These are phyloP conservation scores for Alosa alosa DNA, from an alignment of 2,113 vertebrate genomes.

Conservation along the genomic window DNA sequence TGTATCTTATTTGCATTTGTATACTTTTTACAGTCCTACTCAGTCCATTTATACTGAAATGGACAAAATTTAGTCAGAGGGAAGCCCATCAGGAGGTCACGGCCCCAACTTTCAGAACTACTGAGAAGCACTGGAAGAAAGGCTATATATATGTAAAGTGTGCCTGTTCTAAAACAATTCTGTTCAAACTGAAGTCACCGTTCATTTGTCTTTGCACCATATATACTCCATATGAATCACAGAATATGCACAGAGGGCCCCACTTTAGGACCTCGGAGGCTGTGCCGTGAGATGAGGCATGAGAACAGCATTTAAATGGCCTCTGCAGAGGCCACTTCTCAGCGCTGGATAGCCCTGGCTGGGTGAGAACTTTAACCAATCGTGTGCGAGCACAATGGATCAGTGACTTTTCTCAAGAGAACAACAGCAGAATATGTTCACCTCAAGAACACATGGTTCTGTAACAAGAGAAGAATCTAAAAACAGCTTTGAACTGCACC, in stretches of 20 bases:
- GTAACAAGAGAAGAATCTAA: constrained; percentile 45
- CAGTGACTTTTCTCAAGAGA: constrained; percentile 7
- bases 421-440: constrained; percentile 20
- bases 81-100: not conserved
- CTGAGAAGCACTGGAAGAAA: not conserved
- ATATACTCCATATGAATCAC: not conserved
- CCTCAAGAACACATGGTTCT: constrained; percentile 20
- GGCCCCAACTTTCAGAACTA: not conserved
- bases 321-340: not conserved
- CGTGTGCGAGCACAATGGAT: not conserved
- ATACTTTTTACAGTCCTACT: too few relatives aligned
- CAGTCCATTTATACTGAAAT: too few relatives aligned
- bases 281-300: not conserved
- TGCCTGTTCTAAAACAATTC: not conserved
- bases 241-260: not conserved
- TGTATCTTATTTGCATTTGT: too few relatives aligned
- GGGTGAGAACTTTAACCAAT: constrained; percentile 8
- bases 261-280: not conserved
- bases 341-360: not conserved
- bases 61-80: too few relatives aligned
- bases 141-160: not conserved
- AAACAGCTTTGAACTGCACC: constrained; percentile 52
- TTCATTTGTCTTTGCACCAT: not conserved
- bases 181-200: not conserved
- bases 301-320: not conserved